Base-by-base conservation (phyloP, 2,797 vertebrate species). In the Borostomias antarcticus region DNA sequence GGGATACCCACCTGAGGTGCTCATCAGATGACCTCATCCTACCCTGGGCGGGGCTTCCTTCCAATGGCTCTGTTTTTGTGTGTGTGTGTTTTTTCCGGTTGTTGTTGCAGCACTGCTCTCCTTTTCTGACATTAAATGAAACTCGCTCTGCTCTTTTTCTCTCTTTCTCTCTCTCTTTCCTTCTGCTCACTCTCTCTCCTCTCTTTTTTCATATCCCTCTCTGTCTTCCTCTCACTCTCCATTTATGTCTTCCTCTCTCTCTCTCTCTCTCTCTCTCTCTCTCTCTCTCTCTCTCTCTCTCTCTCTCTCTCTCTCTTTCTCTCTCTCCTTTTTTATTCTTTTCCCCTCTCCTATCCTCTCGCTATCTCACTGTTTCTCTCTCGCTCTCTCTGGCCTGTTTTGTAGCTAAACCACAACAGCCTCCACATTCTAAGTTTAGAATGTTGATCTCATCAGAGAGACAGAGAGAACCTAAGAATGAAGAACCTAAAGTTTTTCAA, bases 381-480 rank as follows among this genome's bases (percentile, higher is more conserved):
- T 57, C n/a, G 29, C 35, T 58, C 7, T 40, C 21, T 58, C 21
- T 32, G 53, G 29, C 53, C 35, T 52, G 57, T 10, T 28, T 15
- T 45, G 54, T 45, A 71, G 8, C 4, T 29, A 17, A 63, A 75
- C 70, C 60, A 17, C 78, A 76, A 19, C 66, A 37, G n/a, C 28
- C 28, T 9, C 19, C 60, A 62, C 1, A 21, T n/a, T 32, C 2
- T 17, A 45, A 5, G 4, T 45, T 30, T 8, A 28, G 58, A 1
- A 29, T 29, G 23, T 35, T 66, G 50, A 51, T 7, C 25, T 61
- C 6, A 30, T 48, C 33, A 40, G 35, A 40, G 32, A 40, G 40
- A 43, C 40, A 43, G 13, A 43, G n/a, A 43, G 35, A 40, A 13
- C 3, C 3, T 15, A 43, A 43, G n/a, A 17, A 43, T 10, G 3